phyloP scores from a whole-genome alignment of 2,113 vertebrate genomes.

The Acrocephalus arundinaceus region DNA sequence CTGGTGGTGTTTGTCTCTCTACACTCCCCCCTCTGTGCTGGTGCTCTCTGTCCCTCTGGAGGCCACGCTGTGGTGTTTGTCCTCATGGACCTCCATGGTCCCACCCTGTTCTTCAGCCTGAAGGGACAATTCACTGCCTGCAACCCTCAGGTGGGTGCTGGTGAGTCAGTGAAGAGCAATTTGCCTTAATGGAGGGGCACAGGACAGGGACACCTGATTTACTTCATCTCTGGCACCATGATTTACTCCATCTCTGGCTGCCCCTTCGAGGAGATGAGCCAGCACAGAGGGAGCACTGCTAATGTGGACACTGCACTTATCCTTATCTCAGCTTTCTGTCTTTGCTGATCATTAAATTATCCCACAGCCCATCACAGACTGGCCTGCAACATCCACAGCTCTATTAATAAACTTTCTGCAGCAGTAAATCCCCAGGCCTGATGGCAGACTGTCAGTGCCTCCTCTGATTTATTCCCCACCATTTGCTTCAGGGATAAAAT shows the following conservation, averaged over 20 bases:
- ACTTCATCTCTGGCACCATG: not conserved
- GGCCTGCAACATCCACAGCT: not conserved
- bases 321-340: conserved; percentile 47
- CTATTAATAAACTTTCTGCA: conserved; percentile 52
- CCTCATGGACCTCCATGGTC: not conserved
- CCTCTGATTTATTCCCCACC: conserved; percentile 42
- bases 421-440: conserved; percentile 11
- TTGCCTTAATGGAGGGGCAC: not conserved
- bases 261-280: not conserved
- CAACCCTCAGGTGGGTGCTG: not conserved
- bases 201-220: not conserved
- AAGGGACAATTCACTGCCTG: not conserved
- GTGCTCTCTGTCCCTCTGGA: not conserved
- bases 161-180: not conserved
- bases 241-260: conserved; percentile 4
- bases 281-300: not conserved
- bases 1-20: not conserved
- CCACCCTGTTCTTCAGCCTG: not conserved
- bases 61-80: not conserved
- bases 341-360: conserved; percentile 58
- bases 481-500: conserved; percentile 1
- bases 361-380: not conserved
- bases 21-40: too few relatives aligned
- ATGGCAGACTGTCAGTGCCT: conserved; percentile 24
- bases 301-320: not conserved